Percentiles rank a stretch among this genome's conserved stretches.
These are phyloP conservation scores for Pedetes capensis DNA, from an alignment of 2,113 vertebrate species.

Conservation along the genomic window DNA sequence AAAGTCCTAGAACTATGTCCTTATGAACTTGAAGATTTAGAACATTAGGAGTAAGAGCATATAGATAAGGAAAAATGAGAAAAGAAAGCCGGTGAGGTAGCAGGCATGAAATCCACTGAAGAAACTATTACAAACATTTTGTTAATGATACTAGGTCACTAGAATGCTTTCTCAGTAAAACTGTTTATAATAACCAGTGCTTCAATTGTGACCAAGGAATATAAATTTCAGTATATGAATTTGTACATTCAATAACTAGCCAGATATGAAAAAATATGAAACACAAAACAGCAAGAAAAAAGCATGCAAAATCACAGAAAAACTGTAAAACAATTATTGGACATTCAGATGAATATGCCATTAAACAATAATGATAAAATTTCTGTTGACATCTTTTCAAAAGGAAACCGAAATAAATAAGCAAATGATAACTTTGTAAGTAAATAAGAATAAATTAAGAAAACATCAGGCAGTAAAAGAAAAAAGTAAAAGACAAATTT, in stretches of 20 bases:
- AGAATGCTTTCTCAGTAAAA: not conserved
- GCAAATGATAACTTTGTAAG: not conserved
- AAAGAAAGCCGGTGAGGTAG: not conserved
- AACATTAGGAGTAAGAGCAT: not conserved
- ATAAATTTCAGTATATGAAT: not conserved
- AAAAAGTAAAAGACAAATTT: not conserved
- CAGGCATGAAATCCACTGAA: not conserved
- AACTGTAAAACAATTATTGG: not conserved
- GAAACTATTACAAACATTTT: not conserved
- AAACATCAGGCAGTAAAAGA: not conserved
- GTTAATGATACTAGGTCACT: not conserved
- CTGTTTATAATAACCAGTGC: not conserved
- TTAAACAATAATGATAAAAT: not conserved
- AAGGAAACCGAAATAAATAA: not conserved
- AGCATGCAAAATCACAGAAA: not conserved
- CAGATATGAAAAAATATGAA: not conserved
- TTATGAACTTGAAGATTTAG: not conserved
- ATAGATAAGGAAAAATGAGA: not conserved
- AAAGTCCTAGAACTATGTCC: not conserved
- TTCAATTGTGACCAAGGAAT: not conserved
- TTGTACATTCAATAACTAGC: not conserved
- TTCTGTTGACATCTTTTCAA: not conserved
- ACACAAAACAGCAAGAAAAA: not conserved
- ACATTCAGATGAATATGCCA: not conserved
- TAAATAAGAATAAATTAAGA: not conserved